These are phyloP conservation scores for Eufriesea mexicana DNA, from an alignment of 1,140 invertebrate genomes.

Conservation along the genomic window DNA sequence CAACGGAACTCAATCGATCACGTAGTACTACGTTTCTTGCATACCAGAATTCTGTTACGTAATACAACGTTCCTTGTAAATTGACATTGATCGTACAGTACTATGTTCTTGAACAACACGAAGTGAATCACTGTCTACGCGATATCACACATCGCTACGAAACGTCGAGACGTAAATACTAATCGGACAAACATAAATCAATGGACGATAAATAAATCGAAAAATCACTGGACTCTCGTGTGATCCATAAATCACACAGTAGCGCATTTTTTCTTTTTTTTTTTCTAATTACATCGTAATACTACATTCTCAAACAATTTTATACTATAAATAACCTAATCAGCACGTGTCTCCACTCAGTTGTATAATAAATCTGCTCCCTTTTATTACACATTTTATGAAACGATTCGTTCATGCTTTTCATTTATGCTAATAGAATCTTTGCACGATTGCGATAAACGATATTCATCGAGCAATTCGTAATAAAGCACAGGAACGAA, in stretches of 20 bases:
- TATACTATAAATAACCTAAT: background rate
- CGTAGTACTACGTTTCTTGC: slow-evolving; percentile 17
- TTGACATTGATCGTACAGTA: slow-evolving; percentile 1
- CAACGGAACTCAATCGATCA: slow-evolving; percentile 5
- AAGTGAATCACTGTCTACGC: background rate
- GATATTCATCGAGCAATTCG: too few relatives aligned
- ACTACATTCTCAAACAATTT: background rate
- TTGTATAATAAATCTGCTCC: background rate
- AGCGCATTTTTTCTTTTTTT: background rate
- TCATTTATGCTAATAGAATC: too few relatives aligned
- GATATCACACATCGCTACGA: background rate
- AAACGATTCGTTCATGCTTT: too few relatives aligned
- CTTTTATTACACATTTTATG: background rate
- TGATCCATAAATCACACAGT: background rate
- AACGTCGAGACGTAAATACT: background rate
- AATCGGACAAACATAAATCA: background rate
- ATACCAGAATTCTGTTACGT: background rate
- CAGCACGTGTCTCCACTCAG: background rate
- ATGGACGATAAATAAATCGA: background rate
- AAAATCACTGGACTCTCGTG: background rate
- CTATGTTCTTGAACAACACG: slow-evolving; percentile 1
- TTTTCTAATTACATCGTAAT: background rate
- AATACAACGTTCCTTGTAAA: background rate
- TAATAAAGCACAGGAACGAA: too few relatives aligned
- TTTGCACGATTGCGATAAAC: too few relatives aligned